phyloP scores from a whole-genome alignment of 1,140 invertebrate species.

The Anastrepha obliqua region DNA sequence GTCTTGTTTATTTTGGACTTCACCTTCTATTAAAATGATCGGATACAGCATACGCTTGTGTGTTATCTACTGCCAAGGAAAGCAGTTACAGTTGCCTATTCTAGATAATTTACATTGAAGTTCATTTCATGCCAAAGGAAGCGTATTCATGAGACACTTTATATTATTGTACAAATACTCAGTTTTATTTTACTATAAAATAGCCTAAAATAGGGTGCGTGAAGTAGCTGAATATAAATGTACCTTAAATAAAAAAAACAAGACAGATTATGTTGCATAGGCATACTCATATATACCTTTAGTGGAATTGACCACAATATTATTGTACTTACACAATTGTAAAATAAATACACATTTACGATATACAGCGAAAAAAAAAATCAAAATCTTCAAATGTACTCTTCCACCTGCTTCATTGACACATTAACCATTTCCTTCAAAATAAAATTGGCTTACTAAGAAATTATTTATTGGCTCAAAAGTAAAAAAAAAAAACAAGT shows the following conservation, averaged over 20 bases:
- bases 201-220: not conserved
- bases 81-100: too few relatives aligned
- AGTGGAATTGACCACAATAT: too few relatives aligned
- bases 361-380: not conserved
- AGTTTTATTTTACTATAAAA: too few relatives aligned
- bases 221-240: not conserved
- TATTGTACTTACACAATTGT: not conserved
- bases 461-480: not conserved
- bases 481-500: not conserved
- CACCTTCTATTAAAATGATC: too few relatives aligned
- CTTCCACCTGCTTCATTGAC: not conserved
- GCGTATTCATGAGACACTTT: not conserved
- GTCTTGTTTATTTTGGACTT: too few relatives aligned
- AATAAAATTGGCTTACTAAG: not conserved
- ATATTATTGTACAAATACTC: too few relatives aligned
- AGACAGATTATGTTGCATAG: too few relatives aligned
- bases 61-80: too few relatives aligned
- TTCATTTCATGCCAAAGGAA: not conserved
- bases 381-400: not conserved
- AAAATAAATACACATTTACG: not conserved
- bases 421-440: not conserved
- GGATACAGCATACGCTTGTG: too few relatives aligned
- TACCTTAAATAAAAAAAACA: too few relatives aligned
- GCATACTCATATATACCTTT: too few relatives aligned
- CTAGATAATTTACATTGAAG: not conserved